These are phyloP conservation scores for Liopterus haemorrhoidalis DNA, from an alignment of 2,888 invertebrate genomes.

Conservation along the genomic window DNA sequence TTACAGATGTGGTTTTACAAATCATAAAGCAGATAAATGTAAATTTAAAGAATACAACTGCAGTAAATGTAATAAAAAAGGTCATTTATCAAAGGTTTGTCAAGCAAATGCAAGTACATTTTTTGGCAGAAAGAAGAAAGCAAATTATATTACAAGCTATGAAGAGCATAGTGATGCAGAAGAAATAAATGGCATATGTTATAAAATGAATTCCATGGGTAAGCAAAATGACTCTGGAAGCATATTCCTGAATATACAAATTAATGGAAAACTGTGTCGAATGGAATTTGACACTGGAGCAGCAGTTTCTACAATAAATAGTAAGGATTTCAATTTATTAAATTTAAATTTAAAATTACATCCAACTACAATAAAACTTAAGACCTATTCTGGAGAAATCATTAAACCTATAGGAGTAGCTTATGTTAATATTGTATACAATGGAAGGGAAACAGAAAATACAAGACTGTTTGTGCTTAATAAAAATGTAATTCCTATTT, in stretches of 20 bases:
- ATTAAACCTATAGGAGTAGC: neutral
- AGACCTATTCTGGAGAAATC: slow-evolving; percentile 1
- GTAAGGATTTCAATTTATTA: neutral
- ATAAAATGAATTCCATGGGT: neutral
- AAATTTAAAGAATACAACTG: neutral
- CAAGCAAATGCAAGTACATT: slow-evolving; percentile 2
- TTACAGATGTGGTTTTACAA: too few species aligned
- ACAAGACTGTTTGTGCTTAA: neutral
- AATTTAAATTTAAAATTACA: neutral
- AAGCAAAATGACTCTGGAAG: neutral
- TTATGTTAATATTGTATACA: neutral
- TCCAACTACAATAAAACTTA: slow-evolving; percentile 2
- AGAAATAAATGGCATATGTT: neutral
- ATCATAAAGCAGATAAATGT: slow-evolving; percentile 4
- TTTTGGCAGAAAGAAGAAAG: slow-evolving; percentile 2
- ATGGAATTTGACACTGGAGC: slow-evolving; percentile 11
- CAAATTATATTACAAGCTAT: too few species aligned
- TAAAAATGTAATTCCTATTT: neutral
- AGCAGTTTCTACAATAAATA: slow-evolving; percentile 2
- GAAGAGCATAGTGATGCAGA: slow-evolving; percentile 1
- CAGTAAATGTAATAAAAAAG: slow-evolving; percentile 1
- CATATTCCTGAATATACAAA: slow-evolving; percentile 6
- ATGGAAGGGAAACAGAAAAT: neutral
- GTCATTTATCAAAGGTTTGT: neutral
- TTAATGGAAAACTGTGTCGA: neutral